A percentile compares a stretch with the other conserved stretches of the same genome.
These are phyloP conservation scores for Sebastes elongatus DNA, from an alignment of 2,797 vertebrate genomes.

Conservation along the genomic window DNA sequence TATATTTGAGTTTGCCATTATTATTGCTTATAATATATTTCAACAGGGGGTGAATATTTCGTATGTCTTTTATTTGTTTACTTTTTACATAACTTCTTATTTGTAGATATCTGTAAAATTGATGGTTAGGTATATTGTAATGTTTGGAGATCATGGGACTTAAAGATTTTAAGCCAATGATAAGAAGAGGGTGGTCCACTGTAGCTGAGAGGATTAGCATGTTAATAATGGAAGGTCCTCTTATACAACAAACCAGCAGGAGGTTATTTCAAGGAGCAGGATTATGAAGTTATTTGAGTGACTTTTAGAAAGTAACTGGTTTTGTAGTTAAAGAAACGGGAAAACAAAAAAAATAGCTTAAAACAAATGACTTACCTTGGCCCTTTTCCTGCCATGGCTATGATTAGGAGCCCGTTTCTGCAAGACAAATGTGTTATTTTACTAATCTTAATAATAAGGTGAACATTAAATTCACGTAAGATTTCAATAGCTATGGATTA, in stretches of 20 bases:
- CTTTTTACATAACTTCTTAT: too few relatives aligned
- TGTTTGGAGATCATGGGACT: background rate
- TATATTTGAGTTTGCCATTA: too few relatives aligned
- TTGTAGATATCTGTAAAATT: too few relatives aligned
- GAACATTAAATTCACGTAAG: background rate
- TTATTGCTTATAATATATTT: too few relatives aligned
- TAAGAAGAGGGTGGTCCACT: constrained; percentile 10
- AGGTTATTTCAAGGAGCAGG: constrained; percentile 8
- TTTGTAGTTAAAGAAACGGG: background rate
- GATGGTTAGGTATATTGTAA: too few relatives aligned
- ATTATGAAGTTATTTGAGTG: constrained; percentile 2
- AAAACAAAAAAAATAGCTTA: background rate
- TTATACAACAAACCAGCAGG: constrained; percentile 1
- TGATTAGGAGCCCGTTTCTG: constrained; percentile 93
- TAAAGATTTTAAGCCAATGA: constrained; percentile 34
- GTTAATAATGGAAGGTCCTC: constrained; percentile 14
- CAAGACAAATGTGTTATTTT: constrained; percentile 21
- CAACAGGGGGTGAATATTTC: too few relatives aligned
- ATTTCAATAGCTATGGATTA: background rate
- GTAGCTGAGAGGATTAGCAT: constrained; percentile 40
- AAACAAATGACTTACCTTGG: constrained; percentile 87
- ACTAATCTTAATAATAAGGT: background rate
- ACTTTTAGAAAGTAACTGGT: background rate
- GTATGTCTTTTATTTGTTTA: too few relatives aligned
- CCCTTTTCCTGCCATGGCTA: constrained; percentile 94